Evolutionary conservation across 2,113 vertebrate species (phyloP), one percentile per base, ranked within the genome.

Genomic region (Saguinus midas): DNA sequence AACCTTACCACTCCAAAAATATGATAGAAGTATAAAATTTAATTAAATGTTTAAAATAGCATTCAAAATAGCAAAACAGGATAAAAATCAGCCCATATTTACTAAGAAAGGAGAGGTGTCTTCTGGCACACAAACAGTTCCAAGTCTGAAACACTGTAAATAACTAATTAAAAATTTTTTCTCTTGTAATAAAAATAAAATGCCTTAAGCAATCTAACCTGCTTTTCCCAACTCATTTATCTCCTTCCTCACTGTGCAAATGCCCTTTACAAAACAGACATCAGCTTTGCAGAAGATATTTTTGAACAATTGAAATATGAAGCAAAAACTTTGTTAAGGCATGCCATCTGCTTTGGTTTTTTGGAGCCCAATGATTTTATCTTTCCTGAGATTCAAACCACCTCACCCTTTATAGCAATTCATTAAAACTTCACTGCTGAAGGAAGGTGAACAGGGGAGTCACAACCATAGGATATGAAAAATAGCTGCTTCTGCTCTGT

Each of bases 271-370:
- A 92, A 96, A 97, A 73, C 12, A 96, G 92, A 95, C 21, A 94
- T 90, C 78, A 96, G 92, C 95, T 96, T 96, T 96, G 88, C 95
- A 96, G 90, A 97, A 94, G 88, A 57, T 97, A 97, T 98, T 97
- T 98, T 97, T 97, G 96, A 97, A 97, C 97, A 97, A 98, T 91
- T 97, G 96, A 97, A 97, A 97, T 95, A 93, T 96, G 96, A 98
- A 96, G 96, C 70, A 97, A 95, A 98, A 95, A 58, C 84, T 96
- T 95, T 79, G 87, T 88, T 95, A 97, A 98, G 86, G 75, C 94
- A 73, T 82, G 32, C 98, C 97, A 98, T 97, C 98, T 98, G 98
- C 80, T 96, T 98, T 93, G 81, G 89, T 76, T 91, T 96, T 96
- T 91, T 94, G 88, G 91, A 91, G 50, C 94, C 88, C 94, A 93